These are phyloP conservation scores for Phallusia fumigata DNA, from an alignment of 23 tunicate genomes.

Conservation along the genomic window DNA sequence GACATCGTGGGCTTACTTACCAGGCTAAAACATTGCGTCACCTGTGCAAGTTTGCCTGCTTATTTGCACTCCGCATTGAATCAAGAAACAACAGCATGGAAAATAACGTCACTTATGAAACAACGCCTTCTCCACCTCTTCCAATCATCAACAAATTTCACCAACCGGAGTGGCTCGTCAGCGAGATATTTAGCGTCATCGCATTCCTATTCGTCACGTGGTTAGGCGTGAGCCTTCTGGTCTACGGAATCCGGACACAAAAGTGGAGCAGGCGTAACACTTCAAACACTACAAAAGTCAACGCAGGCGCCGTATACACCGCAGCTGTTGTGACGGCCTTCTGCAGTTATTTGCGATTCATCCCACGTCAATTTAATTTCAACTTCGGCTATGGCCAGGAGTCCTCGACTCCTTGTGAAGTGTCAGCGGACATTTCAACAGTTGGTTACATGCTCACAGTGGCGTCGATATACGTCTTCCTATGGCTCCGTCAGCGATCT, in stretches of 20 bases:
- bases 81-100: no score
- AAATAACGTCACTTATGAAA: no score
- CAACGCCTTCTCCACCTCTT: no score
- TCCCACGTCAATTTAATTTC: not conserved
- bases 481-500: not conserved
- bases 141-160: not conserved
- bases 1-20: no score
- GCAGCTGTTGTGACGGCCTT: not conserved
- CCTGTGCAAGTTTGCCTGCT: no score
- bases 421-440: not conserved
- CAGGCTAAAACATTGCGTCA: no score
- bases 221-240: not conserved
- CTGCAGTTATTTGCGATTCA: not conserved
- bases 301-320: conserved; percentile 18
- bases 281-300: not conserved
- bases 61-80: no score
- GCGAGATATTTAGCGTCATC: not conserved
- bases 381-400: conserved; percentile 6
- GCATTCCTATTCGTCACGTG: not conserved
- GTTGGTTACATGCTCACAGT: not conserved
- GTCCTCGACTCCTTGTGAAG: not conserved
- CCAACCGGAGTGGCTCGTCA: not conserved
- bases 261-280: not conserved
- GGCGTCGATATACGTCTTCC: not conserved
- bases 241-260: not conserved